Conservation (phyloP, 2,797 vertebrate genomes). For the Distichodus sexfasciatus region DNA sequence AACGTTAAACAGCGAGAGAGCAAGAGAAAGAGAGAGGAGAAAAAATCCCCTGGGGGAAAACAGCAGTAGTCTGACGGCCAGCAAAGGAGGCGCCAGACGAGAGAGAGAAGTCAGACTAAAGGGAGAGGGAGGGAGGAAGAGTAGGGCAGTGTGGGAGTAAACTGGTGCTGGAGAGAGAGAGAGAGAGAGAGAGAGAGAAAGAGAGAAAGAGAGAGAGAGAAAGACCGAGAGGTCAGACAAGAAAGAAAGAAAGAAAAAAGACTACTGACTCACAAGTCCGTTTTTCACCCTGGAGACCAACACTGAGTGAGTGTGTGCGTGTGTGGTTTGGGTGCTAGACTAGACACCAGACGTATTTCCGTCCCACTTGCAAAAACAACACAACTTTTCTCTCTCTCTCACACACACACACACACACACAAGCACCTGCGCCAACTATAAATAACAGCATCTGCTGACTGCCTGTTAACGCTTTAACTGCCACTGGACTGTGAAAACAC, state of each 20-base stretch:
- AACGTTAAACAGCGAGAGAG: background rate
- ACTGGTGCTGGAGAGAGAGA: slow-evolving; percentile 38
- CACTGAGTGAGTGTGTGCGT: slow-evolving; percentile 25
- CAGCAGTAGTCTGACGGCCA: slow-evolving; percentile 41
- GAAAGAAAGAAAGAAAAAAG: background rate
- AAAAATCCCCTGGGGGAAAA: slow-evolving; percentile 30
- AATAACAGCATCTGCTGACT: slow-evolving; percentile 36
- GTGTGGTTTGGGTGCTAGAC: slow-evolving; percentile 62
- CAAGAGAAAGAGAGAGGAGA: background rate
- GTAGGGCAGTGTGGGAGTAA: slow-evolving; percentile 52
- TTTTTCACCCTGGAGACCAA: slow-evolving; percentile 25
- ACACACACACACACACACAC: slow-evolving; percentile 39
- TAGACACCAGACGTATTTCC: slow-evolving; percentile 70
- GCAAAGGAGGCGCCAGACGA: slow-evolving; percentile 49
- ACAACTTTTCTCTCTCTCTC: slow-evolving; percentile 28
- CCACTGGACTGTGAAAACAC: too few relatives aligned
- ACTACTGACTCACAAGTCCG: slow-evolving; percentile 21
- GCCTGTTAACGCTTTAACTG: slow-evolving; percentile 35
- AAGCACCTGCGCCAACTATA: slow-evolving; percentile 41
- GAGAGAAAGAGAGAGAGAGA: slow-evolving; percentile 26
- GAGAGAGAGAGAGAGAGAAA: slow-evolving; percentile 30
- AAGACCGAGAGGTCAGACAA: background rate
- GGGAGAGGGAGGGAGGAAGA: slow-evolving; percentile 52
- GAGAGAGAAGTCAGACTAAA: too few relatives aligned
- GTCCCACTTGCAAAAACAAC: slow-evolving; percentile 52